Evolutionary conservation across 2,888 invertebrate genomes (phyloP).

Genomic region (Coelogynopora nodosa): DNA sequence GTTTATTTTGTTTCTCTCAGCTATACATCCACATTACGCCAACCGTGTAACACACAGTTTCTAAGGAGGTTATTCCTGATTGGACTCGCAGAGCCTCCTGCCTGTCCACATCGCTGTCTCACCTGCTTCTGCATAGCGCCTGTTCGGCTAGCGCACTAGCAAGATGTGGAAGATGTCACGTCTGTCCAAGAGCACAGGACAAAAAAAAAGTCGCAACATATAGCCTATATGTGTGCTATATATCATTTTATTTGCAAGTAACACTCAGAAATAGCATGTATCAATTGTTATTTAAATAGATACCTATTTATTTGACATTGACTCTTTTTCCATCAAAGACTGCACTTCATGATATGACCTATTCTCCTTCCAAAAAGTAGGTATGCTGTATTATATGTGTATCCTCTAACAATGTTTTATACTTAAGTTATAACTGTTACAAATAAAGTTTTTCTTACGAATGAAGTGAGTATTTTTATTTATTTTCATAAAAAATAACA

Average conservation of each 20-base stretch:
- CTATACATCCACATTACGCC: slow-evolving; percentile 1
- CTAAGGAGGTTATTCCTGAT: slow-evolving; percentile 35
- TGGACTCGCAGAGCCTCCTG: neutral
- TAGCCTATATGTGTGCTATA: neutral
- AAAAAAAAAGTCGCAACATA: neutral
- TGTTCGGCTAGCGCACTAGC: neutral
- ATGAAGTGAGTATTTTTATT: neutral
- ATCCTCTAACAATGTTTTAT: neutral
- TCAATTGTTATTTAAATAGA: neutral
- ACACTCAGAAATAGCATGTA: neutral
- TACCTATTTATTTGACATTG: neutral
- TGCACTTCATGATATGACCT: neutral
- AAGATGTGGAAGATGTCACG: neutral
- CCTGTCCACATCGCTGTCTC: neutral
- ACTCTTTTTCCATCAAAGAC: neutral
- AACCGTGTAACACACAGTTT: neutral
- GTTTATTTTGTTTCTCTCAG: neutral
- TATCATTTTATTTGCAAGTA: neutral
- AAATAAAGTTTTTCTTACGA: neutral
- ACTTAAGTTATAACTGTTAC: too few species aligned
- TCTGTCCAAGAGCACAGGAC: neutral
- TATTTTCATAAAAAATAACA: neutral
- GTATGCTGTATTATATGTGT: neutral
- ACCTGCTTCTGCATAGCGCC: neutral
- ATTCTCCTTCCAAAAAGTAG: neutral